Conservation (phyloP, 2,888 invertebrate genomes). For the Malthinus seriepunctatus region DNA sequence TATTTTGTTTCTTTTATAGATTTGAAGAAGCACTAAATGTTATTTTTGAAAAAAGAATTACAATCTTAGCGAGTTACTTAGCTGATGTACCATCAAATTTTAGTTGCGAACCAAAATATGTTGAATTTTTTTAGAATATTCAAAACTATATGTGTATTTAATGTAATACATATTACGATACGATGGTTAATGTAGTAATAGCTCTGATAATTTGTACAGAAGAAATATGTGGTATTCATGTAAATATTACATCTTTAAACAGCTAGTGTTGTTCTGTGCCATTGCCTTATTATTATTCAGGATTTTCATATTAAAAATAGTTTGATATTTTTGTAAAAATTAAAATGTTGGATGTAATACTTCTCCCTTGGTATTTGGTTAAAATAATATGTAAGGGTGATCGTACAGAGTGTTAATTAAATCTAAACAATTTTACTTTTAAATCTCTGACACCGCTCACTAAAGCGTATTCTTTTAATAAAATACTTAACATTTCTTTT, state of each 20-base stretch:
- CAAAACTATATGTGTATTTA: not conserved
- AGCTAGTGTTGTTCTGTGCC: conserved; percentile 32
- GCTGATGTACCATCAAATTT: too few species aligned
- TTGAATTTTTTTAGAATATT: not conserved
- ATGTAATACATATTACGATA: not conserved
- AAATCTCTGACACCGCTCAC: not conserved
- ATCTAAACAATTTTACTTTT: not conserved
- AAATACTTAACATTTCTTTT: too few species aligned
- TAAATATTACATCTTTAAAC: conserved; percentile 18
- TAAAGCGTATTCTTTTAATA: too few species aligned
- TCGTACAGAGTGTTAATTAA: too few species aligned
- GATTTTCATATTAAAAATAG: conserved; percentile 37
- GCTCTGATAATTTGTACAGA: conserved; percentile 25
- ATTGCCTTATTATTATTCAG: conserved; percentile 39
- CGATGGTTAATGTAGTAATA: conserved; percentile 7
- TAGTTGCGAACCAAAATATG: too few species aligned
- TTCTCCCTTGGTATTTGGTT: not conserved
- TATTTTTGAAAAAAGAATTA: too few species aligned
- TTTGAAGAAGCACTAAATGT: too few species aligned
- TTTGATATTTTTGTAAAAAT: conserved; percentile 48
- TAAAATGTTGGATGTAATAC: conserved; percentile 2
- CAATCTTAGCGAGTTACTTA: too few species aligned
- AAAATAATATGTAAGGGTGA: not conserved
- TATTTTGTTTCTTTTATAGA: too few species aligned
- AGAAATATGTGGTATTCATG: conserved; percentile 10